A percentile compares a stretch with the other conserved stretches of the same genome.
These are phyloP conservation scores for Denticeps clupeoides DNA, from an alignment of 2,797 vertebrate species.

Conservation along the genomic window DNA sequence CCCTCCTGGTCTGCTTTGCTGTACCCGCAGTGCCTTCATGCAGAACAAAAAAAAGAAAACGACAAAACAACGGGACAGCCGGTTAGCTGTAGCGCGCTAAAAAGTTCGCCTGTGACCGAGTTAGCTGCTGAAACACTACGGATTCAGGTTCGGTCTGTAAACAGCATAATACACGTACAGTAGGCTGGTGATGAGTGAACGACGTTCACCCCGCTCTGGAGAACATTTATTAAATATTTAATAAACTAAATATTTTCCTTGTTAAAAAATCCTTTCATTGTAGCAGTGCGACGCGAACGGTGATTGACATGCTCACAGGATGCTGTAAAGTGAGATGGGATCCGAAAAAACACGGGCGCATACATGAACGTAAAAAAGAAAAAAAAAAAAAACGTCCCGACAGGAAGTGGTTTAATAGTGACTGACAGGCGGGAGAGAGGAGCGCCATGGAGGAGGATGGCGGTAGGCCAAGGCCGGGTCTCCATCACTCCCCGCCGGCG, in stretches of 20 bases:
- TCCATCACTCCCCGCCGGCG: not conserved
- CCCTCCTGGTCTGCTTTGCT: constrained; percentile 99
- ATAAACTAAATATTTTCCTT: no score
- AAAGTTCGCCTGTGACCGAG: constrained; percentile 21
- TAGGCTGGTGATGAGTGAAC: no score
- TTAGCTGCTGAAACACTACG: no score
- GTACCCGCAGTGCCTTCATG: constrained; percentile 89
- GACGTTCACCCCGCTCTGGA: no score
- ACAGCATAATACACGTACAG: no score
- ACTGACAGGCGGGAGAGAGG: not conserved
- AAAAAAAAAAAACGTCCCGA: not conserved
- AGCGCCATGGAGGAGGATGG: not conserved
- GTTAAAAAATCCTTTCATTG: no score
- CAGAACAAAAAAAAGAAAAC: constrained; percentile 9
- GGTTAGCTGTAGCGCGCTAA: constrained; percentile 11
- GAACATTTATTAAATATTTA: no score
- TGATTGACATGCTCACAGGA: no score
- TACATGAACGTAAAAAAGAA: no score
- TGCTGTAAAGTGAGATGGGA: not conserved
- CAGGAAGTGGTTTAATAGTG: not conserved
- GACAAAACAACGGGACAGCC: not conserved
- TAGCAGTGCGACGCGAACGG: no score
- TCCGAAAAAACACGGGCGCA: not conserved
- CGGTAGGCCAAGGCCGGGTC: not conserved
- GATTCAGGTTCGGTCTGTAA: no score